A percentile compares a stretch with the other conserved stretches of the same genome.
phyloP scores from a whole-genome alignment of 2,888 invertebrate species.

The Zygogramma bicolorata region DNA sequence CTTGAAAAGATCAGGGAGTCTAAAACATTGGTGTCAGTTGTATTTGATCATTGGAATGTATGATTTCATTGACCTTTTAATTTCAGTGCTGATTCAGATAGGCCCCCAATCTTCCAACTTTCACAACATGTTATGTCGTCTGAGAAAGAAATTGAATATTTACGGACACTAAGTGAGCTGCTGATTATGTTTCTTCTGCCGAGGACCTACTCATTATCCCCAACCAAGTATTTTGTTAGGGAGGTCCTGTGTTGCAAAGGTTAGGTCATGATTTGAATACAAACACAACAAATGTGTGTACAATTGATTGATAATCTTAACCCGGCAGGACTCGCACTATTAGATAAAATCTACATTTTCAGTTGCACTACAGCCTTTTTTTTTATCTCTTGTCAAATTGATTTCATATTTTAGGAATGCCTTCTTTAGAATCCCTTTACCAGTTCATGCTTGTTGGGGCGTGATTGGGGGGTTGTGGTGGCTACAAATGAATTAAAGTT shows the following conservation, averaged over 20 bases:
- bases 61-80: not conserved
- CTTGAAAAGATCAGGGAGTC: slow-evolving; percentile 87
- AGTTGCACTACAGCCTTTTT: too few species aligned
- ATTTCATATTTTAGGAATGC: too few species aligned
- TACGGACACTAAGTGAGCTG: slow-evolving; percentile 85
- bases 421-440: too few species aligned
- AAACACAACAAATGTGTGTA: too few species aligned
- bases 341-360: too few species aligned
- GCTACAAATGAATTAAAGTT: too few species aligned
- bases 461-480: too few species aligned
- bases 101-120: slow-evolving; percentile 78
- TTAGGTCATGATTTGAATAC: too few species aligned
- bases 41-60: not conserved
- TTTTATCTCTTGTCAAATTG: too few species aligned
- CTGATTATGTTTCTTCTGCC: slow-evolving; percentile 86
- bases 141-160: slow-evolving; percentile 83
- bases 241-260: slow-evolving; percentile 89
- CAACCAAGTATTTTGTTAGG: slow-evolving; percentile 82
- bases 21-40: slow-evolving; percentile 79
- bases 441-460: too few species aligned
- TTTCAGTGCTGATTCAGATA: slow-evolving; percentile 73
- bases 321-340: too few species aligned
- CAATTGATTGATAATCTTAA: too few species aligned
- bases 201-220: slow-evolving; percentile 81
- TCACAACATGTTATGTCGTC: slow-evolving; percentile 80